Evolutionary conservation across 2,888 invertebrate genomes (phyloP).

Genomic region (Argyra leucocephala): DNA sequence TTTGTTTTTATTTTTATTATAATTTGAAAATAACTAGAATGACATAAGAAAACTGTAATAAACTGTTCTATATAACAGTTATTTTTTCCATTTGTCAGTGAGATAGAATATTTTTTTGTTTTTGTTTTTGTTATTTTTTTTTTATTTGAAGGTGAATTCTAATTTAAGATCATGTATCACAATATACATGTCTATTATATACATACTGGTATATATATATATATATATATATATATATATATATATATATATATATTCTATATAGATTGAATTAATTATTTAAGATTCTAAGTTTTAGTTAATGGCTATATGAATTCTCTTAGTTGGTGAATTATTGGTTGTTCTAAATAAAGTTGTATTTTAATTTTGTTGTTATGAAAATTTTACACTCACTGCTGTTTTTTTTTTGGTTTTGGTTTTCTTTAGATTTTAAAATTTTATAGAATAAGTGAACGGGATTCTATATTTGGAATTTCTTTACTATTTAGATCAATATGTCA

Average conservation of each 20-base stretch:
- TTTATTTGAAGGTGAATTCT: slow-evolving; percentile 4
- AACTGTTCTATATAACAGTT: slow-evolving; percentile 6
- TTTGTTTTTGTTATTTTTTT: neutral
- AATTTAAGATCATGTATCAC: slow-evolving; percentile 4
- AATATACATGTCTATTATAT: no score
- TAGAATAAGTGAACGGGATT: neutral
- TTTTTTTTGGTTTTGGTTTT: neutral
- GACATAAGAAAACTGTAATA: neutral
- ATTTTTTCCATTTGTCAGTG: neutral
- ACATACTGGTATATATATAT: no score
- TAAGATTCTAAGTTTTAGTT: neutral
- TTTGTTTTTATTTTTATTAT: no score
- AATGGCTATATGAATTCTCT: no score
- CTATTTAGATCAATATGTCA: neutral
- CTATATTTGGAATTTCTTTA: neutral
- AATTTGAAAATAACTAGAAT: no score
- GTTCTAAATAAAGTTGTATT: neutral
- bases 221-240: no score
- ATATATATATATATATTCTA: no score
- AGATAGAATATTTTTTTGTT: neutral
- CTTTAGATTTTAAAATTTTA: no score
- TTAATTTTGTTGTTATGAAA: neutral
- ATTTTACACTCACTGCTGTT: neutral
- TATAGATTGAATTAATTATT: neutral
- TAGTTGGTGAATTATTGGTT: neutral